Evolutionary conservation across 1,140 invertebrate species (phyloP).

Genomic region (Micrasema longulum): DNA sequence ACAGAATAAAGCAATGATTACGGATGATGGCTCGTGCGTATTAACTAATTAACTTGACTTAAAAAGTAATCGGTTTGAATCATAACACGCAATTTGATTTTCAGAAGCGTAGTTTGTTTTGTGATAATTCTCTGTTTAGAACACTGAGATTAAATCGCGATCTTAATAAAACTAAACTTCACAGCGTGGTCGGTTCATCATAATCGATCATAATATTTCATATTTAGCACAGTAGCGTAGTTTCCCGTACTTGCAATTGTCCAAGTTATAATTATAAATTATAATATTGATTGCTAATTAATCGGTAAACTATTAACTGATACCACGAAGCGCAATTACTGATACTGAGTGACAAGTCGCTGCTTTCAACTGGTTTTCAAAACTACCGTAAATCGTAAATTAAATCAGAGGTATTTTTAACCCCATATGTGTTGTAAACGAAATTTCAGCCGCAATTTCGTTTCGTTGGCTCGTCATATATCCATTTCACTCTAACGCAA

Average conservation of each 20-base stretch:
- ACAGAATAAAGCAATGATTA: slow-evolving; percentile 1
- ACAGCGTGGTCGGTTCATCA: neutral
- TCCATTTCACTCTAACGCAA: neutral
- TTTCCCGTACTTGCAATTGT: neutral
- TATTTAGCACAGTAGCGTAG: slow-evolving; percentile 6
- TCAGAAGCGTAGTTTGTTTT: no score
- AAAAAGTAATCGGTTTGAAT: neutral
- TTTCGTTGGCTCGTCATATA: neutral
- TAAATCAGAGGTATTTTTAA: neutral
- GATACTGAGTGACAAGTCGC: no score
- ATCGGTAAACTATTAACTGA: no score
- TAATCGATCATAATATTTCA: neutral
- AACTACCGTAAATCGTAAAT: neutral
- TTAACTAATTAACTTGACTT: no score
- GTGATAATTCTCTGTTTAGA: no score
- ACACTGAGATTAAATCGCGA: no score
- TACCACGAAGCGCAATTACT: no score
- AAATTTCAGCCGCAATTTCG: neutral
- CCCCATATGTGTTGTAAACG: neutral
- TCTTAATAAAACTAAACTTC: neutral
- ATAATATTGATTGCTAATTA: no score
- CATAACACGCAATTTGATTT: neutral
- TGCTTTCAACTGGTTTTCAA: no score
- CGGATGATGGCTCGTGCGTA: no score
- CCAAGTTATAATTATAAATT: no score